Conservation (phyloP, 2,797 vertebrate genomes). For the Hyperoplus lanceolatus region DNA sequence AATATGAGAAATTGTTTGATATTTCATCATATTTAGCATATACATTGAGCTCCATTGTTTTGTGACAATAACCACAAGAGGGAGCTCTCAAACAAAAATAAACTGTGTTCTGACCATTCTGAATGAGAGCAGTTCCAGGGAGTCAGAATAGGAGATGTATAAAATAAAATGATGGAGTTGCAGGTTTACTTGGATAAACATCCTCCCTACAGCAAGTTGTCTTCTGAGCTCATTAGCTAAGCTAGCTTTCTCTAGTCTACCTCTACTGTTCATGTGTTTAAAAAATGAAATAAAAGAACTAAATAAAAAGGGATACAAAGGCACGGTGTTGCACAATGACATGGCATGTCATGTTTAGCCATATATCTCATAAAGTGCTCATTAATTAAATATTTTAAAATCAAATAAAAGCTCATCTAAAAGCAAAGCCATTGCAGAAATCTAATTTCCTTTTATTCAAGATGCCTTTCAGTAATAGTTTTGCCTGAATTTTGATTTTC, state of each 20-base stretch:
- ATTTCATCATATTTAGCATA: not conserved
- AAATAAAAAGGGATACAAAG: not conserved
- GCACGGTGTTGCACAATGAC: not conserved
- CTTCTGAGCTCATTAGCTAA: not conserved
- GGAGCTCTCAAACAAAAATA: conserved; percentile 13
- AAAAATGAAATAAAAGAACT: not conserved
- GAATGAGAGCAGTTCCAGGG: not conserved
- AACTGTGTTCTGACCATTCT: not conserved
- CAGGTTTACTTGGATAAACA: not conserved
- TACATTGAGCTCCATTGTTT: conserved; percentile 3
- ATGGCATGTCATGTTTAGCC: not conserved
- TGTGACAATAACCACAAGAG: conserved; percentile 43
- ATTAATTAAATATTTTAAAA: not conserved
- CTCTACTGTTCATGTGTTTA: not conserved
- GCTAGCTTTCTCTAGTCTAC: not conserved
- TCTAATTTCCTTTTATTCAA: not conserved
- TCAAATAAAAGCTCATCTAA: not conserved
- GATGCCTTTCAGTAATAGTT: not conserved
- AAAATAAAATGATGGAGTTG: not conserved
- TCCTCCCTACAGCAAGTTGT: not conserved
- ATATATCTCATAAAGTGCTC: not conserved
- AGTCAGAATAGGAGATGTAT: not conserved
- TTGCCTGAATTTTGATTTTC: not conserved
- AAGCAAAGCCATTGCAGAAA: not conserved
- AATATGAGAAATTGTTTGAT: not conserved